A percentile compares a stretch with the other conserved stretches of the same genome.
These are phyloP conservation scores for Microctonus hyperodae DNA, from an alignment of 2,888 invertebrate species.

Conservation along the genomic window DNA sequence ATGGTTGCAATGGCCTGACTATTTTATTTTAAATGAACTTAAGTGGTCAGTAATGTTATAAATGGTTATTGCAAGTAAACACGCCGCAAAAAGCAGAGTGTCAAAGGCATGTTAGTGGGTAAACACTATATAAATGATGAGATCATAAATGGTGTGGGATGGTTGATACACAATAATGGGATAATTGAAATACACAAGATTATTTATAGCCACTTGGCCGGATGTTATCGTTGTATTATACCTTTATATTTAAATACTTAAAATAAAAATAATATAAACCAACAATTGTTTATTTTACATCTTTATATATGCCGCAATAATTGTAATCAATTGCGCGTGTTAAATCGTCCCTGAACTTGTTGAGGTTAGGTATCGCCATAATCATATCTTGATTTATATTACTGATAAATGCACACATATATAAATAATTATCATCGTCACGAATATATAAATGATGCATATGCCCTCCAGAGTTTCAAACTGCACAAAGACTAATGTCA, in stretches of 20 bases:
- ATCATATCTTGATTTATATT: neutral
- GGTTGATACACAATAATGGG: neutral
- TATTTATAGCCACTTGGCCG: constrained; percentile 22
- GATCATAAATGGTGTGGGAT: neutral
- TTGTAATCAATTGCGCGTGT: neutral
- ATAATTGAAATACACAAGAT: neutral
- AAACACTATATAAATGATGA: neutral
- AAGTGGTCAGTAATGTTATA: neutral
- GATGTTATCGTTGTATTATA: constrained; percentile 12
- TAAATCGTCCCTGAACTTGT: neutral
- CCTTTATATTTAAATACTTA: constrained; percentile 1
- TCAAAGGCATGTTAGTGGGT: neutral
- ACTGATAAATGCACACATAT: no score
- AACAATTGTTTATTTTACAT: neutral
- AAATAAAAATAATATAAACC: neutral
- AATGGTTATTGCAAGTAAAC: constrained; percentile 7
- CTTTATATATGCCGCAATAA: neutral
- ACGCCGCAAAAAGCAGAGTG: neutral
- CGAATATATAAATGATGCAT: neutral
- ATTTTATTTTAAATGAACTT: neutral
- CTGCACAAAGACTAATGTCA: neutral
- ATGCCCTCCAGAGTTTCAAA: no score
- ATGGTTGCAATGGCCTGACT: neutral
- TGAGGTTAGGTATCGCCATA: neutral
- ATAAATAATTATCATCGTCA: neutral